A percentile compares a stretch with the other conserved stretches of the same genome.
phyloP scores from a whole-genome alignment of 2,888 invertebrate species.

The Gerris lacustris region DNA sequence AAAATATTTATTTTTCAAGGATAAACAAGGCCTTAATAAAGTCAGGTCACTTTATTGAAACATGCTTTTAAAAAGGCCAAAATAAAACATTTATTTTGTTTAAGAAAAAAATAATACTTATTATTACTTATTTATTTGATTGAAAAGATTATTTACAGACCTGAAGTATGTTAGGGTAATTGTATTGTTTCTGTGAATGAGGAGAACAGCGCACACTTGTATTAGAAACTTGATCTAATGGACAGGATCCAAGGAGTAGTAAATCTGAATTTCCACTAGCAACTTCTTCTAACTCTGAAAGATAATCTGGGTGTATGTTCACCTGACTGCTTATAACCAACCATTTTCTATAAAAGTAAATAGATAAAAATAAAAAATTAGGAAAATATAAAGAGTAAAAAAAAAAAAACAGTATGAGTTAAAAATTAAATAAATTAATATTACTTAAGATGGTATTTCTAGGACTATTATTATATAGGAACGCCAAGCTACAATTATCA shows the following conservation, averaged over 20 bases:
- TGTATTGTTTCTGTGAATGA: constrained; percentile 47
- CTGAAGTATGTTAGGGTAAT: constrained; percentile 55
- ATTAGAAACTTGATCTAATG: constrained; percentile 41
- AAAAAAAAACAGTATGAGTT: constrained; percentile 18
- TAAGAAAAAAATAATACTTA: too few species aligned
- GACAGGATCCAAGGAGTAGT: constrained; percentile 36
- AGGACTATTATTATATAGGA: constrained; percentile 13
- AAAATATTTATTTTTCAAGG: too few species aligned
- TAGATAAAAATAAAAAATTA: constrained; percentile 15
- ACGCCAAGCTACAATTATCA: constrained; percentile 5
- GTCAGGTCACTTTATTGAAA: too few species aligned
- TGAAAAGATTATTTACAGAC: constrained; percentile 31
- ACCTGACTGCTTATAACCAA: constrained; percentile 65
- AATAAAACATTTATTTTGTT: too few species aligned
- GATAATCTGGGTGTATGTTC: constrained; percentile 53
- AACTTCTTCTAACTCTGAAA: constrained; percentile 45
- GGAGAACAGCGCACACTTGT: constrained; percentile 47
- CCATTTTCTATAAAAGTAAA: constrained; percentile 43
- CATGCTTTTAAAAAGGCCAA: too few species aligned
- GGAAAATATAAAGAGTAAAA: not conserved
- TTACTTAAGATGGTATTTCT: not conserved
- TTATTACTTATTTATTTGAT: too few species aligned
- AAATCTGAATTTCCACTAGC: constrained; percentile 42
- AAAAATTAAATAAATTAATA: constrained; percentile 12
- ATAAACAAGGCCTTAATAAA: too few species aligned